A percentile compares a stretch with the other conserved stretches of the same genome.
Conservation (phyloP, 2,797 vertebrate genomes). For the Streptopelia turtur region DNA sequence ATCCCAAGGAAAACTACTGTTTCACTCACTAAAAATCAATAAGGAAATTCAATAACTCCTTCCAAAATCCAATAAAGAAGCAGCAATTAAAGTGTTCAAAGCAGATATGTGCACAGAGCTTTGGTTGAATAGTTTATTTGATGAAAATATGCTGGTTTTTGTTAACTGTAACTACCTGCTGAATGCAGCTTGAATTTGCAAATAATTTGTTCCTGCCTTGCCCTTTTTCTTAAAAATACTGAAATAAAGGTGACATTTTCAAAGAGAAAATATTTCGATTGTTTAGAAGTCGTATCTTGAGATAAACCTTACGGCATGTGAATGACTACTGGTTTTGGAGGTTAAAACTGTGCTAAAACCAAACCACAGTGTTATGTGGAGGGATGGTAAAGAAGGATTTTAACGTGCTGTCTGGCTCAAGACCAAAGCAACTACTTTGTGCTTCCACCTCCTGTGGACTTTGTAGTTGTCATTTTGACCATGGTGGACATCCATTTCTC, state of each 20-base stretch:
- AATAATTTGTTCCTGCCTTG: background rate
- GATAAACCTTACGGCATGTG: background rate
- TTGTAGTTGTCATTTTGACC: background rate
- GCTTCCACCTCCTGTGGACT: background rate
- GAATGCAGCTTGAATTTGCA: background rate
- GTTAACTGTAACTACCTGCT: background rate
- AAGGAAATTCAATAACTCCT: conserved; percentile 44
- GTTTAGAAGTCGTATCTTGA: background rate
- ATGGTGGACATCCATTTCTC: background rate
- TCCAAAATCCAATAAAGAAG: conserved; percentile 35
- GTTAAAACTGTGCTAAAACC: background rate
- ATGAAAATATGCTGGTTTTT: background rate
- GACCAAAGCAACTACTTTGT: background rate
- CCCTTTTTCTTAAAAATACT: conserved; percentile 20
- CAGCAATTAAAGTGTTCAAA: conserved; percentile 31
- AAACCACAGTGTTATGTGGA: background rate
- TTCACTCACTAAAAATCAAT: conserved; percentile 57
- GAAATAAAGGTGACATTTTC: background rate
- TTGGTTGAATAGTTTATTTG: conserved; percentile 18
- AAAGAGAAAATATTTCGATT: background rate
- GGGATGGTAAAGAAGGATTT: background rate
- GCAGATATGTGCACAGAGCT: background rate
- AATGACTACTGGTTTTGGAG: background rate
- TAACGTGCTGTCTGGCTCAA: background rate
- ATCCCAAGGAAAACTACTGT: conserved; percentile 12